These are phyloP conservation scores for Cremastobaeus sp. DNA, from an alignment of 2,888 invertebrate species.

Conservation along the genomic window DNA sequence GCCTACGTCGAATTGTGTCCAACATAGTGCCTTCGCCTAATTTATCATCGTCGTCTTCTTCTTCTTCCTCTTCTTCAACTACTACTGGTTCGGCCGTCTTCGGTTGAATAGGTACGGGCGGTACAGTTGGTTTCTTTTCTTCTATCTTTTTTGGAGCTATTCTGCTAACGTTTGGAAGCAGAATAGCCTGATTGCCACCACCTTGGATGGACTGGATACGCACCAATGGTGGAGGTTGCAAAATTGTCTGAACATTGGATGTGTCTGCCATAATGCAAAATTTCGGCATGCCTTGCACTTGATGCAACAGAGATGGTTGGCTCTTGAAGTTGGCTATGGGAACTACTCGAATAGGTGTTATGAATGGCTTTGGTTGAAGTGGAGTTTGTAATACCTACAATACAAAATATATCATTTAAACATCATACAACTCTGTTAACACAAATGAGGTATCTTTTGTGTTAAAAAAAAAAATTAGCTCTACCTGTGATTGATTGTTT, in stretches of 20 bases:
- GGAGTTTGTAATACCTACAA: constrained; percentile 56
- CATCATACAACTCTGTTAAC: neutral
- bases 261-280: constrained; percentile 73
- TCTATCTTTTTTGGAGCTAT: constrained; percentile 41
- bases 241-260: constrained; percentile 37
- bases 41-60: constrained; percentile 31
- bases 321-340: constrained; percentile 73
- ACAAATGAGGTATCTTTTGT: neutral
- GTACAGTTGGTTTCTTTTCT: neutral
- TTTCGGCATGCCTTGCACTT: constrained; percentile 73
- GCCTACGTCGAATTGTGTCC: constrained; percentile 34
- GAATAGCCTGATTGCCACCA: constrained; percentile 33
- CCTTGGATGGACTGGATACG: constrained; percentile 52
- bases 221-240: constrained; percentile 55
- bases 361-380: constrained; percentile 66
- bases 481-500: constrained; percentile 59
- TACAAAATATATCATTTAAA: neutral
- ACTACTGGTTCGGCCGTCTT: no score
- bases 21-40: constrained; percentile 42
- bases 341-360: constrained; percentile 72
- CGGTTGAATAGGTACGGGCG: no score
- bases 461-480: neutral
- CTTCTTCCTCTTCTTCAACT: constrained; percentile 8
- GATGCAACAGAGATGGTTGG: constrained; percentile 71
- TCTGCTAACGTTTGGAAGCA: constrained; percentile 44